Evolutionary conservation across 2,888 invertebrate species (phyloP).

Genomic region (Alentia gelatinosa): DNA sequence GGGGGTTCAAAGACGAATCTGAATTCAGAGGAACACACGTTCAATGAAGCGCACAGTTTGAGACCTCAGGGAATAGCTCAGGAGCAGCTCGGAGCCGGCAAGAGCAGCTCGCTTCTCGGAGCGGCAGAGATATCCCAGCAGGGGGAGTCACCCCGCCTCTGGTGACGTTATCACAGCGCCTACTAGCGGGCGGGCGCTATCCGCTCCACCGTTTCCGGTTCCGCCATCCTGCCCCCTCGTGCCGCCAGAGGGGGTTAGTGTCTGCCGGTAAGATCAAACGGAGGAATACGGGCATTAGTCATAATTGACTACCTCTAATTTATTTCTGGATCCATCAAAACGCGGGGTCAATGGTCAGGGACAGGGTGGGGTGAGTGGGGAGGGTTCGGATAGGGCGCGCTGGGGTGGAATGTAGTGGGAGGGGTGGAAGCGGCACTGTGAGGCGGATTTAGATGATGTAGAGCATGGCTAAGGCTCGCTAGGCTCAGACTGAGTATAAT

Average conservation of each 20-base stretch:
- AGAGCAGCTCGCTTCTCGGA: not conserved
- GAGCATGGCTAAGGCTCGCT: no score
- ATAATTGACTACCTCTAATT: constrained; percentile 22
- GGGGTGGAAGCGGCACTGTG: no score
- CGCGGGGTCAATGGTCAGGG: not conserved
- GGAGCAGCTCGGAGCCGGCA: no score
- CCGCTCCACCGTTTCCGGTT: not conserved
- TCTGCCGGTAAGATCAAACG: not conserved
- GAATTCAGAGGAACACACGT: no score
- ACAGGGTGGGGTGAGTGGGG: not conserved
- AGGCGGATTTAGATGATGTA: no score
- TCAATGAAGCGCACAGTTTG: no score
- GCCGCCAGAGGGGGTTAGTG: not conserved
- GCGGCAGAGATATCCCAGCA: not conserved
- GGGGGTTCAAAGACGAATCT: no score
- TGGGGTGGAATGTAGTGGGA: not conserved
- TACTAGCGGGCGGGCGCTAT: not conserved
- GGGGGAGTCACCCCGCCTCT: not conserved
- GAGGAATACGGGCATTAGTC: not conserved
- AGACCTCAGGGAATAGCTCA: no score
- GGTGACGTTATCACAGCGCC: not conserved
- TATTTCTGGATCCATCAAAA: not conserved
- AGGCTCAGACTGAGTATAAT: no score
- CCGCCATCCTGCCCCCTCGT: not conserved
- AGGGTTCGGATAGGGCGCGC: not conserved